Percentiles rank a stretch among this genome's conserved stretches.
Evolutionary conservation across 2,113 vertebrate species (phyloP).

Genomic region (Centrocercus urophasianus): DNA sequence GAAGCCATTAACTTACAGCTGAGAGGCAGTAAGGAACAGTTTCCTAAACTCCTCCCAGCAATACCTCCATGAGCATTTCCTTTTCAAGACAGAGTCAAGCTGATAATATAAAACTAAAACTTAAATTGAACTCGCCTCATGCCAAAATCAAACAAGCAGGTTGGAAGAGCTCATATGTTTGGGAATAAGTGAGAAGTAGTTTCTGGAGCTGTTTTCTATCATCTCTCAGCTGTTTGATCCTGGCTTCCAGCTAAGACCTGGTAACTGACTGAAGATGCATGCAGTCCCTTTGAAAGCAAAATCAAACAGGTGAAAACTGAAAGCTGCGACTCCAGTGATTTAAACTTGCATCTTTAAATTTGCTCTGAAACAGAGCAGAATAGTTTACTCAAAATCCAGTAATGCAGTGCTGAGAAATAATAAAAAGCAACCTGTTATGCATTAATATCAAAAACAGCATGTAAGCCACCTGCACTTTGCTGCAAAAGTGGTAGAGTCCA

Average conservation of each 20-base stretch:
- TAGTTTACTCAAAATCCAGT: not conserved
- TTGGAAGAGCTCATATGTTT: slow-evolving; percentile 33
- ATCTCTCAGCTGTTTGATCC: slow-evolving; percentile 47
- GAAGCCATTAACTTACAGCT: slow-evolving; percentile 45
- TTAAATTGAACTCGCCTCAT: slow-evolving; percentile 17
- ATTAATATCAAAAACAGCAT: not conserved
- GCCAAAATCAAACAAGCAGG: slow-evolving; percentile 38
- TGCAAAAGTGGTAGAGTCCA: not conserved
- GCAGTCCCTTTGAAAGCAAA: slow-evolving; percentile 46
- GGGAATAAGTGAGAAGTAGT: slow-evolving; percentile 34
- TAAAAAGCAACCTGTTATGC: not conserved
- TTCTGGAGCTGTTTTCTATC: slow-evolving; percentile 51
- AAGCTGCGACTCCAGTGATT: not conserved
- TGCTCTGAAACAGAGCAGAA: slow-evolving; percentile 2
- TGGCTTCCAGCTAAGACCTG: slow-evolving; percentile 23
- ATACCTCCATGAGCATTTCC: slow-evolving; percentile 41
- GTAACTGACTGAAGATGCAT: slow-evolving; percentile 4
- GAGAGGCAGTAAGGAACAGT: slow-evolving; percentile 53
- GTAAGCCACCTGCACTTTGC: not conserved
- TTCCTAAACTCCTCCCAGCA: slow-evolving; percentile 52
- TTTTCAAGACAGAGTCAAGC: slow-evolving; percentile 33
- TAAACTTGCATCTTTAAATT: slow-evolving; percentile 19
- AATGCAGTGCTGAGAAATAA: not conserved
- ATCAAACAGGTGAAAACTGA: slow-evolving; percentile 52
- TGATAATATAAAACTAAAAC: slow-evolving; percentile 23